These are phyloP conservation scores for Elgaria multicarinata DNA, from an alignment of 2,113 vertebrate genomes.

Conservation along the genomic window DNA sequence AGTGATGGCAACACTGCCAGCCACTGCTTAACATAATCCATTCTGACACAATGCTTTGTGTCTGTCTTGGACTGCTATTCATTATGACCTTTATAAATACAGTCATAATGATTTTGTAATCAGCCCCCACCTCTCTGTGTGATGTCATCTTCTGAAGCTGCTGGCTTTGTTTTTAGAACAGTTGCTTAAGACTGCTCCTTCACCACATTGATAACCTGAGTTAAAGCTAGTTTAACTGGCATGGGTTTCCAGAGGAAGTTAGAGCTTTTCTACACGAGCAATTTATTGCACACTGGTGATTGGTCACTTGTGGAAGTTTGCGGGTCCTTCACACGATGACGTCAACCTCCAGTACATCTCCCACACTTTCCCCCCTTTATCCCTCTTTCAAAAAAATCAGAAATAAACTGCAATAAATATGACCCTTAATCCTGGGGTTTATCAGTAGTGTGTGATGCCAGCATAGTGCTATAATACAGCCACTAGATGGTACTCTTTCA, in stretches of 20 bases:
- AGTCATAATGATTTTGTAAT: constrained; percentile 24
- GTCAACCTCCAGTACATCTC: too few relatives aligned
- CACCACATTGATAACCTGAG: not conserved
- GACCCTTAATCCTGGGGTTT: too few relatives aligned
- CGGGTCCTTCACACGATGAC: too few relatives aligned
- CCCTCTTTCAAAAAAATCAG: too few relatives aligned
- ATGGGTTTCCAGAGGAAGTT: not conserved
- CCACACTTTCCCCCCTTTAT: too few relatives aligned
- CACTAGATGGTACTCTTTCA: too few relatives aligned
- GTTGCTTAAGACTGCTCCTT: not conserved
- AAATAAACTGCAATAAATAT: too few relatives aligned
- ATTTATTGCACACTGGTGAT: too few relatives aligned
- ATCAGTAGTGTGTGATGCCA: too few relatives aligned
- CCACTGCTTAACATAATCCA: constrained; percentile 25
- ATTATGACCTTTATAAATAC: constrained; percentile 25
- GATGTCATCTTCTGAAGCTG: not conserved
- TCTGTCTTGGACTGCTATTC: constrained; percentile 30
- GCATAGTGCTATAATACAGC: too few relatives aligned
- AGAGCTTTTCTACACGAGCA: too few relatives aligned
- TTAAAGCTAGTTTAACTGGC: not conserved
- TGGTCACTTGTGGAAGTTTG: too few relatives aligned
- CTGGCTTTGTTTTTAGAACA: not conserved
- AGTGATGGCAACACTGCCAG: constrained; percentile 37
- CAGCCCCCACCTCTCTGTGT: fast-evolving
- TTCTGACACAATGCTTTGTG: constrained; percentile 1